Base-by-base conservation (phyloP, 2,113 vertebrate genomes). In the Cairina moschata region DNA sequence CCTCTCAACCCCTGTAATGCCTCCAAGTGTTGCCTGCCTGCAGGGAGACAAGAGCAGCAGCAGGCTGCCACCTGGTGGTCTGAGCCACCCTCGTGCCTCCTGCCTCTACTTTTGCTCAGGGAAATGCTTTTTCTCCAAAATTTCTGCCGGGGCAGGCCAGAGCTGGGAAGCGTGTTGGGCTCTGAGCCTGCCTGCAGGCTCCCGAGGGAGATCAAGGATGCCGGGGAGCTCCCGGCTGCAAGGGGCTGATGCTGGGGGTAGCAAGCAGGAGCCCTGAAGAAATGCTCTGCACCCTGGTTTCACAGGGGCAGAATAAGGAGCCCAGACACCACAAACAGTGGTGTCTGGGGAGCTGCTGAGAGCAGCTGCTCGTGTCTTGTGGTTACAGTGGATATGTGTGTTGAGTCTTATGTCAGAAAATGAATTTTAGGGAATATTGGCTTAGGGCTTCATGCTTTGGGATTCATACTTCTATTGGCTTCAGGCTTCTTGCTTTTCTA, bases 51-150 rank as follows among this genome's bases (percentile, higher is more conserved):
- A 1, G 5, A 12, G 32, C 78, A 56, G 38, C 8, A 42, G 6
- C 67, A 4, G 36, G 23, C 76, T 79, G 95, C 93, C 94, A 36
- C 88, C 96, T 96, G 67, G 3, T 13, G 96, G 89, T 65, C 17
- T 0, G 46, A 1, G 71, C 9, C 58, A 3, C 32, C 25, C 17
- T 2, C 25, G 2, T 4, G 6, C 59, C 44, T 6, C 66, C 17
- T 36, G 4, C 1, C 2, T 4, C 8, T 1, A 13, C 2, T 3
- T 5, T 10, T 9, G 20, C 26, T 25, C 17, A 21, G 17, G 20
- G 31, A 36, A 38, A 71, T 40, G 29, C 29, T 15, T 48, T 25
- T 34, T 58, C 29, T 55, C 15, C 50, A 14, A 20, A 25, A 26
- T 42, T 32, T 66, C 23, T 23, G 58, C 26, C 36, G 28, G 22